Conservation (phyloP, 1,140 invertebrate species). For the Drosophila bipectinata region DNA sequence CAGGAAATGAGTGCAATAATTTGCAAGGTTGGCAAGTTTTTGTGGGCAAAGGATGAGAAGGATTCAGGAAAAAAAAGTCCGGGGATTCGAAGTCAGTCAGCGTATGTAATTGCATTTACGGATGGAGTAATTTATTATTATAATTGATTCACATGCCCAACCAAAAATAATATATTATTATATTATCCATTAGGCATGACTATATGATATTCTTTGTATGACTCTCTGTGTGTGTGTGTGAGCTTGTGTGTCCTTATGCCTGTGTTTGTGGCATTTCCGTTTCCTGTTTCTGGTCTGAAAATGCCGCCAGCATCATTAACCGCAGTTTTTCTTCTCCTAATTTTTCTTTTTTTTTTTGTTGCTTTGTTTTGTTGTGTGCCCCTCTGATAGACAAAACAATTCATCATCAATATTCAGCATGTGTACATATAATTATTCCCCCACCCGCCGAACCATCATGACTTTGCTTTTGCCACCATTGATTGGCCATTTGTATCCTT, state of each 20-base stretch:
- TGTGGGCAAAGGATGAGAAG: neutral
- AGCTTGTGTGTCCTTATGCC: neutral
- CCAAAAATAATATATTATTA: constrained; percentile 23
- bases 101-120: constrained; percentile 38
- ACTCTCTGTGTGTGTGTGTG: constrained; percentile 7
- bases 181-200: constrained; percentile 5
- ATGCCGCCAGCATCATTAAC: constrained; percentile 57
- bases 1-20: constrained; percentile 43
- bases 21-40: constrained; percentile 31
- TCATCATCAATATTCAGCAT: constrained; percentile 66
- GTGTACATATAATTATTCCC: constrained; percentile 68
- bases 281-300: constrained; percentile 42
- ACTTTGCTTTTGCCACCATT: constrained; percentile 24
- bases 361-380: neutral
- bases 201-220: constrained; percentile 10
- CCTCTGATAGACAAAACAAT: constrained; percentile 48
- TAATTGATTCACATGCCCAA: constrained; percentile 51
- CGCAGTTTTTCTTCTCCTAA: constrained; percentile 28
- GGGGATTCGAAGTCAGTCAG: constrained; percentile 19
- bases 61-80: neutral
- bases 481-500: constrained; percentile 48
- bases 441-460: neutral
- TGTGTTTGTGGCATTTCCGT: constrained; percentile 44
- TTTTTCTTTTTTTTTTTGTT: constrained; percentile 13
- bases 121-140: constrained; percentile 72